phyloP scores from a whole-genome alignment of 2,888 invertebrate species.

The Oasisia sp. region DNA sequence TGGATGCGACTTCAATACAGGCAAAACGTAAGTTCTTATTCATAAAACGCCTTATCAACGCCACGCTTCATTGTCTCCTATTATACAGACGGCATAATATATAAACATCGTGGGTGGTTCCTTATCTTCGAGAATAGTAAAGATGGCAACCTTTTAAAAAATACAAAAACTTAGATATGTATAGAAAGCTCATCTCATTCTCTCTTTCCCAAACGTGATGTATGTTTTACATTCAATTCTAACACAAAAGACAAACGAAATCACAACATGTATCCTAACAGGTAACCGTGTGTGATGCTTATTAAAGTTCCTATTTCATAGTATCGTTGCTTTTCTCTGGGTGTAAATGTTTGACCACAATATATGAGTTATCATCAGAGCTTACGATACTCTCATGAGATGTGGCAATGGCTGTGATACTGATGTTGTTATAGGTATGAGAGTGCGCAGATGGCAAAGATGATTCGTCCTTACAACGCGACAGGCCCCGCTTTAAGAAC shows the following conservation, averaged over 20 bases:
- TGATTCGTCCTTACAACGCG: not conserved
- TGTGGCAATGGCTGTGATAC: not conserved
- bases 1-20: not conserved
- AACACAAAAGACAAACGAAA: not conserved
- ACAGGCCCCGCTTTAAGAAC: not conserved
- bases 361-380: not conserved
- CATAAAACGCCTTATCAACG: too few species aligned
- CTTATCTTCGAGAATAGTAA: not conserved
- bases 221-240: not conserved
- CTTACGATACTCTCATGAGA: not conserved
- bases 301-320: not conserved
- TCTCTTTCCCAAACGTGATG: not conserved
- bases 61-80: too few species aligned
- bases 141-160: not conserved
- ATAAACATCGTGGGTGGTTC: not conserved
- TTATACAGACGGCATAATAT: not conserved
- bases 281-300: too few species aligned
- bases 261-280: not conserved
- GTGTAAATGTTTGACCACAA: not conserved
- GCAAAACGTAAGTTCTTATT: too few species aligned
- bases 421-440: not conserved
- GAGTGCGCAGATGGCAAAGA: not conserved
- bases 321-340: not conserved
- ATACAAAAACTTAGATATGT: not conserved
- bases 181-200: not conserved